Conservation (phyloP, 2,113 vertebrate species). For the Xiphias gladius region DNA sequence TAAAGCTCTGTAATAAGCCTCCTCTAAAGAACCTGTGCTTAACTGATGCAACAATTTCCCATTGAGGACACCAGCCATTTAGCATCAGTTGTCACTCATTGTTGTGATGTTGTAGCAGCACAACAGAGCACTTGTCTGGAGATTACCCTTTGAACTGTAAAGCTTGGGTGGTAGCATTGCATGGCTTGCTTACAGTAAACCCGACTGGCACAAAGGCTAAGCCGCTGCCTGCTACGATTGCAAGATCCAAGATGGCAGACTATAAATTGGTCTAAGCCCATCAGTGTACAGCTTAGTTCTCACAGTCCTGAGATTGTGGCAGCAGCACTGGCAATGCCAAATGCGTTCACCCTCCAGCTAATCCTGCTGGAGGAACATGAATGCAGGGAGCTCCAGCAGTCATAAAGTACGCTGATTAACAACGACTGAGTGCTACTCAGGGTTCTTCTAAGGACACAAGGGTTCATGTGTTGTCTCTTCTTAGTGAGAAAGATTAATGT, state of each 20-base stretch:
- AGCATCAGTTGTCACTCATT: constrained; percentile 49
- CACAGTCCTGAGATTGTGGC: constrained; percentile 58
- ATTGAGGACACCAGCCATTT: constrained; percentile 21
- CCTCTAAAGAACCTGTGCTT: neutral
- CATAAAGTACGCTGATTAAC: constrained; percentile 55
- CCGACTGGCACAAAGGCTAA: constrained; percentile 67
- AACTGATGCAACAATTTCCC: constrained; percentile 12
- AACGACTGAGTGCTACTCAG: constrained; percentile 45
- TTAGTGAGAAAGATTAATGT: constrained; percentile 60
- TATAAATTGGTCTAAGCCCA: constrained; percentile 75
- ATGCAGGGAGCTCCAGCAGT: constrained; percentile 54
- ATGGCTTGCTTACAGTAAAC: constrained; percentile 71
- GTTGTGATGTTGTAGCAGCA: constrained; percentile 50
- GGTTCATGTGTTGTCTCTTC: constrained; percentile 40
- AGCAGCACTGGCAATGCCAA: constrained; percentile 65
- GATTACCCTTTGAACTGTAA: constrained; percentile 70
- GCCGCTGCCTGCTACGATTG: constrained; percentile 59
- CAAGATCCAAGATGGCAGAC: constrained; percentile 76
- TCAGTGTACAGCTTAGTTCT: constrained; percentile 73
- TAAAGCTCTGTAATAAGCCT: neutral
- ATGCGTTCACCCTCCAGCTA: constrained; percentile 69
- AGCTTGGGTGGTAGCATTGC: constrained; percentile 64
- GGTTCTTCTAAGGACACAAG: constrained; percentile 58
- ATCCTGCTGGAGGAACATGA: constrained; percentile 74
- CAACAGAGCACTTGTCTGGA: constrained; percentile 53